Conservation (phyloP, 2,888 invertebrate species). For the Thymelicus lineola region DNA sequence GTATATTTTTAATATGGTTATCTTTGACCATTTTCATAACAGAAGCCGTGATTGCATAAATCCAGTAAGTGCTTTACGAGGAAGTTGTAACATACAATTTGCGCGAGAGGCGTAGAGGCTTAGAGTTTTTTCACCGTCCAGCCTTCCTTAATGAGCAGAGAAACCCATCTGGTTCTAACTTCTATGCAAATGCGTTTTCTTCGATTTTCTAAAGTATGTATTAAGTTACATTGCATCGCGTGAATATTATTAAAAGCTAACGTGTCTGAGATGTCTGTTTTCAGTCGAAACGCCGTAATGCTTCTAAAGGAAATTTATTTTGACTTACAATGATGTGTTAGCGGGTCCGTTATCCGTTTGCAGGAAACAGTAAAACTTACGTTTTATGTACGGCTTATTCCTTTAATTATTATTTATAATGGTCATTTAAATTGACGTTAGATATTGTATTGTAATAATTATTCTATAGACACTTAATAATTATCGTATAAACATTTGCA, state of each 20-base stretch:
- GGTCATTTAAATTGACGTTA: neutral
- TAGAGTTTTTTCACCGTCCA: slow-evolving; percentile 49
- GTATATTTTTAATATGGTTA: neutral
- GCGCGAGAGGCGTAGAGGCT: slow-evolving; percentile 50
- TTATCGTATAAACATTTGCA: too few relatives aligned
- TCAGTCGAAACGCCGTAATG: slow-evolving; percentile 20
- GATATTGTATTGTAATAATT: neutral
- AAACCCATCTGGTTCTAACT: slow-evolving; percentile 66
- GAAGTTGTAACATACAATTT: slow-evolving; percentile 74
- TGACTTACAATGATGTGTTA: slow-evolving; percentile 16
- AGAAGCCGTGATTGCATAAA: slow-evolving; percentile 62
- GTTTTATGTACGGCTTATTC: neutral
- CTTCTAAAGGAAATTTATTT: slow-evolving; percentile 28
- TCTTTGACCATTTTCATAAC: neutral
- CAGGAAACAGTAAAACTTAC: neutral
- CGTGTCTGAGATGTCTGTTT: slow-evolving; percentile 21
- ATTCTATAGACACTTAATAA: too few relatives aligned
- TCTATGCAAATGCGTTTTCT: slow-evolving; percentile 76
- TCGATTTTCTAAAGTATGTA: slow-evolving; percentile 69
- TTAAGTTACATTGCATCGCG: slow-evolving; percentile 34
- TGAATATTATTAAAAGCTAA: slow-evolving; percentile 54
- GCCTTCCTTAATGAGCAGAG: slow-evolving; percentile 74
- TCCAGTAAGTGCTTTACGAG: slow-evolving; percentile 59
- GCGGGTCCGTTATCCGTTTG: slow-evolving; percentile 11
- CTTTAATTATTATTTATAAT: slow-evolving; percentile 5